Conservation (phyloP, 2,113 vertebrate species). For the Leptobrachium leishanense region DNA sequence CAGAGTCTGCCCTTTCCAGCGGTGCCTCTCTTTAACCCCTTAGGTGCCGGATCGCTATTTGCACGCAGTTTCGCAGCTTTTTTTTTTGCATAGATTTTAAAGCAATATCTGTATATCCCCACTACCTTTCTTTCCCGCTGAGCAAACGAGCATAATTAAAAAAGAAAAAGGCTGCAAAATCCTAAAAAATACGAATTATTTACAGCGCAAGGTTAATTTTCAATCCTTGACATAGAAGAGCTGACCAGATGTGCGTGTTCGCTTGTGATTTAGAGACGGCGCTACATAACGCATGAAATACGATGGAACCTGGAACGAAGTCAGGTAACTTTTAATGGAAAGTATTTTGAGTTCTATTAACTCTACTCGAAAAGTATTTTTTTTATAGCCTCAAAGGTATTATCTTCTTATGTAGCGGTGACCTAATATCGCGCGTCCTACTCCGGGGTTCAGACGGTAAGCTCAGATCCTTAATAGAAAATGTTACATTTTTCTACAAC, state of each 20-base stretch:
- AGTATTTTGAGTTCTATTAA: slow-evolving; percentile 24
- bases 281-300: not conserved
- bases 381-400: not conserved
- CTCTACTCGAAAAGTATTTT: not conserved
- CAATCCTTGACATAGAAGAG: not conserved
- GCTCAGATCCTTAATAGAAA: slow-evolving; percentile 12
- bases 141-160: not conserved
- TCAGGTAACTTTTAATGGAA: not conserved
- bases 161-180: not conserved
- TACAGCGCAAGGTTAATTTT: not conserved
- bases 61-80: no score
- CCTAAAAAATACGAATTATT: not conserved
- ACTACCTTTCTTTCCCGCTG: not conserved
- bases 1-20: no score
- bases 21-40: no score
- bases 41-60: no score
- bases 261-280: not conserved
- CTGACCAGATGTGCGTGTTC: not conserved
- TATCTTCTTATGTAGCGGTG: not conserved
- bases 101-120: no score
- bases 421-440: not conserved
- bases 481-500: slow-evolving; percentile 52
- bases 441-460: not conserved
- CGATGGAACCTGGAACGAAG: not conserved
- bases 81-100: no score